A percentile compares a stretch with the other conserved stretches of the same genome.
These are phyloP conservation scores for Metridium senile DNA, from an alignment of 92 coral and sea anemone species.

Conservation along the genomic window DNA sequence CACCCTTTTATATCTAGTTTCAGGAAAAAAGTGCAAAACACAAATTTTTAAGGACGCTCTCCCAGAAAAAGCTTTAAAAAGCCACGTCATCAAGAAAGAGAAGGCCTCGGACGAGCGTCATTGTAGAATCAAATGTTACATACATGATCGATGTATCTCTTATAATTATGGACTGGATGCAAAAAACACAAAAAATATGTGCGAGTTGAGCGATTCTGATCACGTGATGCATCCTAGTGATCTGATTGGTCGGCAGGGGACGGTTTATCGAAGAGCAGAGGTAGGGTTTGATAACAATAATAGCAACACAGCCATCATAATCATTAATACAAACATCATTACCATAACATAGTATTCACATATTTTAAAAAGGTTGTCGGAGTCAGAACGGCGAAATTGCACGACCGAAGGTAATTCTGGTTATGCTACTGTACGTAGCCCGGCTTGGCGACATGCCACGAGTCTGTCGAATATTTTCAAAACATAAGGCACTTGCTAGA, in stretches of 20 bases:
- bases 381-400: too few relatives aligned
- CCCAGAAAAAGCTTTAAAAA: slow-evolving; percentile 2
- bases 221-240: slow-evolving; percentile 30
- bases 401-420: too few relatives aligned
- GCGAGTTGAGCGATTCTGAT: slow-evolving; percentile 31
- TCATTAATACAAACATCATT: too few relatives aligned
- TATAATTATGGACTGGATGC: slow-evolving; percentile 16
- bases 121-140: slow-evolving; percentile 17
- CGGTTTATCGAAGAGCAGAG: slow-evolving; percentile 13
- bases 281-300: not conserved
- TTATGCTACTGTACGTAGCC: too few relatives aligned
- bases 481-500: too few relatives aligned
- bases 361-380: too few relatives aligned
- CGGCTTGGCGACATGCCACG: too few relatives aligned
- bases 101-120: slow-evolving; percentile 14
- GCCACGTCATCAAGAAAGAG: slow-evolving; percentile 22
- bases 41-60: not conserved
- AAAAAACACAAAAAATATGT: not conserved
- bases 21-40: not conserved
- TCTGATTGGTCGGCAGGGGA: slow-evolving; percentile 10
- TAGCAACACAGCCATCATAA: too few relatives aligned
- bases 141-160: slow-evolving; percentile 27
- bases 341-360: too few relatives aligned
- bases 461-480: too few relatives aligned
- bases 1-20: too few relatives aligned